phyloP scores from a whole-genome alignment of 2,113 vertebrate genomes.

The Todiramphus chloris region DNA sequence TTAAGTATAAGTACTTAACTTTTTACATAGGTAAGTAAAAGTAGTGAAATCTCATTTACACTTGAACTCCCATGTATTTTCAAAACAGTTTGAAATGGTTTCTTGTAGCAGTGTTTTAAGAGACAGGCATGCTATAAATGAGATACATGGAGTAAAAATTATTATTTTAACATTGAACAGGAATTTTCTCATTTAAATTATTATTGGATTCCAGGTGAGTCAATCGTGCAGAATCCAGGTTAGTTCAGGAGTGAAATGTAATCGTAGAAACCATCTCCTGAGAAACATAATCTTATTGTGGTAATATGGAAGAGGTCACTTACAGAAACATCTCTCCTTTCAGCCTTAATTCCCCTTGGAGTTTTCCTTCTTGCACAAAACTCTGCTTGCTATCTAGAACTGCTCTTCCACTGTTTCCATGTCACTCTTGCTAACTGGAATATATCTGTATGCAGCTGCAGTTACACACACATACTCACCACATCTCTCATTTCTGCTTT shows the following conservation, averaged over 20 bases:
- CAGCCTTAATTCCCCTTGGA: neutral
- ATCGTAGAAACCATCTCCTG: neutral
- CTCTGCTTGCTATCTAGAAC: neutral
- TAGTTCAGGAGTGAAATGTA: constrained; percentile 21
- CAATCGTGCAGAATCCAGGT: neutral
- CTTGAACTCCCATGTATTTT: neutral
- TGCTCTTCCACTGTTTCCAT: neutral
- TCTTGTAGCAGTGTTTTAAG: neutral
- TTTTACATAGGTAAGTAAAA: neutral
- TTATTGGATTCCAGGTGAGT: constrained; percentile 2
- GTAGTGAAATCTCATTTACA: neutral
- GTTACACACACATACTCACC: neutral
- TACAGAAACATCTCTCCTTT: neutral
- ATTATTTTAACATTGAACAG: neutral
- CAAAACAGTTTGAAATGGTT: neutral
- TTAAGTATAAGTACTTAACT: neutral
- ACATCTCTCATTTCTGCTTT: neutral
- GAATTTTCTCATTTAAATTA: constrained; percentile 40
- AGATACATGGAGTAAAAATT: neutral
- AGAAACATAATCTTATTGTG: neutral
- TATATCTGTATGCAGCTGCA: neutral
- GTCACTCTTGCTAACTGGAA: neutral
- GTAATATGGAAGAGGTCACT: neutral
- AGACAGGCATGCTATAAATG: neutral
- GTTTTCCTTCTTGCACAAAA: neutral